phyloP scores from a whole-genome alignment of 2,797 vertebrate species.

The Chaetodon trifasciatus region DNA sequence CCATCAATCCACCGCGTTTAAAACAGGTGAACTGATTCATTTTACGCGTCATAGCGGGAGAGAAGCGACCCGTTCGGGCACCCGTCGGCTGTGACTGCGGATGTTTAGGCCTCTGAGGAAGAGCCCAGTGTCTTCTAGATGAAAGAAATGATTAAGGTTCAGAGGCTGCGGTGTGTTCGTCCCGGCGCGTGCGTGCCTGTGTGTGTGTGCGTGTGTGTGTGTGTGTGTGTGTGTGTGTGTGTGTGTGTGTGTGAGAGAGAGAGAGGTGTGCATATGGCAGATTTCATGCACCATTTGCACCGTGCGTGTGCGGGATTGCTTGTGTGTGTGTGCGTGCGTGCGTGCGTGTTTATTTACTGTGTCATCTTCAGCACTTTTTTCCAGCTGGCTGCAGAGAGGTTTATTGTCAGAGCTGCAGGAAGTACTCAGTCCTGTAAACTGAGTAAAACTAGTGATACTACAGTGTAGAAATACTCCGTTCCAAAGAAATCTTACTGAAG shows the following conservation, averaged over 20 bases:
- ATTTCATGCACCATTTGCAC: slow-evolving; percentile 79
- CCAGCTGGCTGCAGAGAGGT: slow-evolving; percentile 33
- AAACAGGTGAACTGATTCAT: background rate
- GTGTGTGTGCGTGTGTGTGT: background rate
- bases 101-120: background rate
- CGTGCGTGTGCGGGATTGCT: slow-evolving; percentile 23
- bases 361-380: background rate
- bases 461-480: no score
- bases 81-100: no score
- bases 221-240: background rate
- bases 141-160: background rate
- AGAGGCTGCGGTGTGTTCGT: background rate
- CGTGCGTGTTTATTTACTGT: slow-evolving; percentile 25
- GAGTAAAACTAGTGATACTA: no score
- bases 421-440: no score
- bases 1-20: background rate
- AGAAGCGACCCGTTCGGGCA: no score
- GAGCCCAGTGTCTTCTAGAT: no score
- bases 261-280: slow-evolving; percentile 63
- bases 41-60: no score
- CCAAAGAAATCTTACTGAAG: no score
- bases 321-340: slow-evolving; percentile 14
- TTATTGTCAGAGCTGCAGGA: background rate
- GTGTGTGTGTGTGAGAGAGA: background rate
- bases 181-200: background rate